Base-by-base conservation (phyloP, 2,888 invertebrate species). In the Parnassius apollo region DNA sequence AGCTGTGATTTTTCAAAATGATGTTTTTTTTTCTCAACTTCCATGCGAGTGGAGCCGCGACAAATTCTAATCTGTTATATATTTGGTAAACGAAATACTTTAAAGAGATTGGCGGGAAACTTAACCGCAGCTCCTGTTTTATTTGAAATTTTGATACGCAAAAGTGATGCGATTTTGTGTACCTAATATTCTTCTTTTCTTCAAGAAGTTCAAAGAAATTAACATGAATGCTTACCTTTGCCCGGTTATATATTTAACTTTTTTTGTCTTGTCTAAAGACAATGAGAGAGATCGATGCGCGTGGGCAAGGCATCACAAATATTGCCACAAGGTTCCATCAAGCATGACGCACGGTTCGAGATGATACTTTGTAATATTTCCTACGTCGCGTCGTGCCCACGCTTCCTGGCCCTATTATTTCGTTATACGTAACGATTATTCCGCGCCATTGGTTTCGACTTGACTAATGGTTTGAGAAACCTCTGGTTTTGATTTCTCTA, bases 231-330 rank as follows among this genome's bases (percentile, higher is more conserved):
- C n/a, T 42, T 10, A 56, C 35, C 52, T 46, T 59, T 59, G 42
- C 35, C 35, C 7, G 35, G 35, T 22, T 73, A 71, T 74, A 65
- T 62, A 62, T 64, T 67, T 64, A 66, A 62, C 54, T 56, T 62
- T 52, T 62, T 64, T 62, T 54, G 63, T 61, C 67, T 70, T 18
- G 49, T 70, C 71, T 67, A 65, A 49, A 53, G 82, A 86, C 86
- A 88, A 86, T 86, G 77, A 78, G 81, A 80, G 81, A 82, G 78
- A 82, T 83, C 78, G 70, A 70, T 73, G 73, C 75, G 85, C 83
- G 87, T 87, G 85, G 86, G 86, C 80, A 77, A 65, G 59, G 42
- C 65, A 66, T 68, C 68, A 71, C 74, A 12, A 71, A 68, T 66
- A 72, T 62, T 70, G 57, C 66, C 67, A 77, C 75, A 80, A 74